A percentile compares a stretch with the other conserved stretches of the same genome.
These are phyloP conservation scores for Gymnothorax reevesii DNA, from an alignment of 2,797 vertebrate species.

Conservation along the genomic window DNA sequence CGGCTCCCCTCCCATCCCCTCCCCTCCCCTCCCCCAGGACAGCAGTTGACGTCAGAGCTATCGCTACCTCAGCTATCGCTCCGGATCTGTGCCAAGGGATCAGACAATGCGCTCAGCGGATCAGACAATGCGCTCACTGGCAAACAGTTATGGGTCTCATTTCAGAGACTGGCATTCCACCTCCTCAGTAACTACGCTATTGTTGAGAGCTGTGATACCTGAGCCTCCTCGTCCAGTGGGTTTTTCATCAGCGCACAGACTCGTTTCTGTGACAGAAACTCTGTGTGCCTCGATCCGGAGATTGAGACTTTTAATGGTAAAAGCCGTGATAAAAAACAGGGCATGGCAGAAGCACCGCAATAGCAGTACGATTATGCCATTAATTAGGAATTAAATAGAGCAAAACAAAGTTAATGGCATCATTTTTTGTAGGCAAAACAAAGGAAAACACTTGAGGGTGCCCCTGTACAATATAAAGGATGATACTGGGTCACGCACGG, in stretches of 20 bases:
- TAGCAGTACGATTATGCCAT: background rate
- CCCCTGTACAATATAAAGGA: background rate
- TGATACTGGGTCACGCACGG: background rate
- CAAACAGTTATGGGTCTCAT: background rate
- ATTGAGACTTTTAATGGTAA: background rate
- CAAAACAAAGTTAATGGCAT: background rate
- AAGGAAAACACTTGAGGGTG: background rate
- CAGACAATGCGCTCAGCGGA: background rate
- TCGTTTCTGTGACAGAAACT: background rate
- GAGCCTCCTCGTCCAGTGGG: background rate
- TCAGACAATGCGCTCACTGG: background rate
- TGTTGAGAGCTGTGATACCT: background rate
- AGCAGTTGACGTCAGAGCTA: background rate
- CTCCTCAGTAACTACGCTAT: background rate
- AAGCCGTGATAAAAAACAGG: background rate
- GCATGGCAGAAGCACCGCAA: background rate
- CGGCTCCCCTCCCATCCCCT: background rate
- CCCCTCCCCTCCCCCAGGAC: background rate
- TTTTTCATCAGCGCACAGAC: background rate
- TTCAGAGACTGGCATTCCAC: background rate
- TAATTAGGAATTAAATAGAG: background rate
- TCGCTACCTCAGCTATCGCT: background rate
- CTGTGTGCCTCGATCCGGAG: background rate
- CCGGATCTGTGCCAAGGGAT: background rate
- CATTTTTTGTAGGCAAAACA: background rate